phyloP scores from a whole-genome alignment of 2,797 vertebrate species.

The Alosa sapidissima region DNA sequence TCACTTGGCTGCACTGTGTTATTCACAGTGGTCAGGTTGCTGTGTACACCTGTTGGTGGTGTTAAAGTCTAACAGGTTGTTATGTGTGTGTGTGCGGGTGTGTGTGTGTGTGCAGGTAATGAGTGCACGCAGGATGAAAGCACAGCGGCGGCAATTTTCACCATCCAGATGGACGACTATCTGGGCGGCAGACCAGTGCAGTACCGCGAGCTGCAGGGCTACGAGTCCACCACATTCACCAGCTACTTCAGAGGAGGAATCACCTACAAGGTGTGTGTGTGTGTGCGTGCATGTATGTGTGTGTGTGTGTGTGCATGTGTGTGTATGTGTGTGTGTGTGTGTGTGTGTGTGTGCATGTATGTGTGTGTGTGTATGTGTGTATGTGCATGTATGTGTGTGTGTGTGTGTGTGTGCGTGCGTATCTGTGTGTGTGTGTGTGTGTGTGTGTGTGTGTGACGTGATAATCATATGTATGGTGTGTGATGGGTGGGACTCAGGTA shows the following conservation, averaged over 20 bases:
- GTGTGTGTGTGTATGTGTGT: no score
- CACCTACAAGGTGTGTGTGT: constrained; percentile 82
- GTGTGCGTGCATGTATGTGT: neutral
- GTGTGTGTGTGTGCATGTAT: no score
- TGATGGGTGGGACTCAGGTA: constrained; percentile 25
- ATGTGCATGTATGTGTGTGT: no score
- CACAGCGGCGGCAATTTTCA: constrained; percentile 84
- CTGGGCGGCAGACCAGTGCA: constrained; percentile 88
- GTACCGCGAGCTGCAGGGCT: constrained; percentile 84
- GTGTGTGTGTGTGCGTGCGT: no score
- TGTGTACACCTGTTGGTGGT: no score
- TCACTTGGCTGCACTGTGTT: no score
- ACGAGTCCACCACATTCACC: constrained; percentile 86
- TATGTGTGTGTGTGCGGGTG: neutral
- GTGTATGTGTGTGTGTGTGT: no score
- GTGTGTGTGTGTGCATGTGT: constrained; percentile 54
- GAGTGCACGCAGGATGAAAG: constrained; percentile 92
- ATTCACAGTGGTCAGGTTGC: no score
- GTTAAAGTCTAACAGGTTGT: no score
- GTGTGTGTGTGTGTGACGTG: neutral
- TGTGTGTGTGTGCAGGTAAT: constrained; percentile 69
- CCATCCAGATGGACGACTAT: constrained; percentile 88
- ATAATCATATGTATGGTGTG: neutral
- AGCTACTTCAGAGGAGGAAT: constrained; percentile 89
- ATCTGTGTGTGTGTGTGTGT: constrained; percentile 55